Base-by-base conservation (phyloP, 2,113 vertebrate genomes). In the Microcebus lehilahytsara region DNA sequence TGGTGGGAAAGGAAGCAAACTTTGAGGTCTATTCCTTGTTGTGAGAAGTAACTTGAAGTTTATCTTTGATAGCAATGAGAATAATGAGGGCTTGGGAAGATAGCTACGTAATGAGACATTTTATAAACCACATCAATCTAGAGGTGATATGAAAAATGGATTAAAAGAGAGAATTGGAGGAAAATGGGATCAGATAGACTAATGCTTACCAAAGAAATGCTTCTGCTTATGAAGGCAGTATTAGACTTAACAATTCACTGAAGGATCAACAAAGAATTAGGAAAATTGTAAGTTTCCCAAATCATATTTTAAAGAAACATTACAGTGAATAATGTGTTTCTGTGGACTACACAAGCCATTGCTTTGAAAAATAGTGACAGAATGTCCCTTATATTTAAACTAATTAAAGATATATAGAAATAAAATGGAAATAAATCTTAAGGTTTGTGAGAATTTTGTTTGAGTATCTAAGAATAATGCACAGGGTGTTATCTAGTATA, bases 371-470 rank as follows among this genome's bases (percentile, higher is more conserved):
- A 56, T 74, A 49, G 0, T 88, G 9, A 58, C 7, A 56, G 7
- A 85, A 32, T 86, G 6, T 62, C 5, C n/a, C 42, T 83, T 2
- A 74, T 89, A 83, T 11, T 40, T 93, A 25, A 37, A 71, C 20
- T 95, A 95, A 87, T 90, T 83, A 72, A 95, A 93, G 88, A 85
- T 83, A 40, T 22, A 1, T 85, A 64, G 23, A 58, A 92, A 85
- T 74, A 79, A 92, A 67, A 89, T 91, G 9, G 3, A 96, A 96
- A 78, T 96, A 13, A 66, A 66, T 77, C 20, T 85, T 94, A 78
- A 75, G 19, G 14, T 49, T 27, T 86, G 20, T 89, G 51, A 75
- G 84, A 27, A 81, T 40, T 85, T 66, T 69, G 16, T 79, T 72
- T 91, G 16, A 64, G 9, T 23, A 75, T 71, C 74, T 69, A 42